Evolutionary conservation across 30 jellyfish, hydroid and myxozoan genomes (phyloP).

Genomic region (Catostylus mosaicus): DNA sequence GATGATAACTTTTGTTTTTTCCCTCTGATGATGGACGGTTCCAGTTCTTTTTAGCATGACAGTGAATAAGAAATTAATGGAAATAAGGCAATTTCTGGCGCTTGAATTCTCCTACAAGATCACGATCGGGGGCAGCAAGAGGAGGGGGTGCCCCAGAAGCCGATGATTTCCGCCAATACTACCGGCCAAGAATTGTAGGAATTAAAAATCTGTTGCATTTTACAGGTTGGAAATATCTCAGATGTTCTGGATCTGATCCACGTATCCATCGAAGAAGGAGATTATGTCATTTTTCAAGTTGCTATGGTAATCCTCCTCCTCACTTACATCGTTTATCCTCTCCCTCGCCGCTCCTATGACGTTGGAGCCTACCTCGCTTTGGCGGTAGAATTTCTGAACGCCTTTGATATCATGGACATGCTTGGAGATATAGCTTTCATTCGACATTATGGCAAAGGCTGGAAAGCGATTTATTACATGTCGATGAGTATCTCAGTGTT

Average conservation of each 20-base stretch:
- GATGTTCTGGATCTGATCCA: background rate
- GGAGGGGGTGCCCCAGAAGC: too few relatives aligned
- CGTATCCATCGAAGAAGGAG: constrained; percentile 8
- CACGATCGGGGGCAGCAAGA: too few relatives aligned
- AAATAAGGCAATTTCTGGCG: too few relatives aligned
- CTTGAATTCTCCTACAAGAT: too few relatives aligned
- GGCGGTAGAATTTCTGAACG: constrained; percentile 51
- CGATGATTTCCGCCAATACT: too few relatives aligned
- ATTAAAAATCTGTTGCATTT: background rate
- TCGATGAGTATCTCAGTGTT: constrained; percentile 38
- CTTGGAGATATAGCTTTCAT: constrained; percentile 28
- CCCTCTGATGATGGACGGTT: too few relatives aligned
- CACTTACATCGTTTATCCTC: constrained; percentile 45
- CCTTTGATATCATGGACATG: constrained; percentile 65
- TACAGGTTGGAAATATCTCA: background rate
- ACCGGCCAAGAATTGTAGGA: too few relatives aligned
- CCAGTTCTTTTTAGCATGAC: too few relatives aligned
- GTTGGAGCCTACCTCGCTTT: constrained; percentile 42
- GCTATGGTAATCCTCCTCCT: constrained; percentile 44
- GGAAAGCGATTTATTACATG: constrained; percentile 14
- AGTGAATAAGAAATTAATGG: too few relatives aligned
- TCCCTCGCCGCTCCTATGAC: constrained; percentile 46
- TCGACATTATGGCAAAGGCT: constrained; percentile 10
- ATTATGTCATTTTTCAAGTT: constrained; percentile 34
- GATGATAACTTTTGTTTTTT: too few relatives aligned